These are phyloP conservation scores for Acleris holmiana DNA, from an alignment of 2,888 invertebrate genomes.

Conservation along the genomic window DNA sequence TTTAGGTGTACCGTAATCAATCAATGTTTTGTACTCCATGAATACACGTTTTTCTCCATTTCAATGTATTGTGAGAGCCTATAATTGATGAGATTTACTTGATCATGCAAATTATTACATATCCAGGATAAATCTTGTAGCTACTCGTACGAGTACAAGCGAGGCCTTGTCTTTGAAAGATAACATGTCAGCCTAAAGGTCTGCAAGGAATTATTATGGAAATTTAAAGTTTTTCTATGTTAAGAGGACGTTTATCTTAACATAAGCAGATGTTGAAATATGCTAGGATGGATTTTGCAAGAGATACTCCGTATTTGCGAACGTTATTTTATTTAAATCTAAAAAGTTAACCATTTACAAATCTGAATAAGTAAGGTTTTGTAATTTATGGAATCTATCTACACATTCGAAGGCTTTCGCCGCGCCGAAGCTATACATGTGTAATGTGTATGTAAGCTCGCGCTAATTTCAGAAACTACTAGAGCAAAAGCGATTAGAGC, in stretches of 20 bases:
- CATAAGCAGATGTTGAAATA: not conserved
- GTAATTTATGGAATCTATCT: too few species aligned
- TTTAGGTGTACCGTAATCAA: conserved; percentile 6
- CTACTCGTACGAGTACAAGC: conserved; percentile 4
- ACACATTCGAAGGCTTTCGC: too few species aligned
- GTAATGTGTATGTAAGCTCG: too few species aligned
- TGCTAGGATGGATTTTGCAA: too few species aligned
- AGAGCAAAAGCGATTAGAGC: too few species aligned
- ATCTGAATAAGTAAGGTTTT: too few species aligned
- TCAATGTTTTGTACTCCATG: conserved; percentile 16
- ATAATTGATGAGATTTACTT: conserved; percentile 19
- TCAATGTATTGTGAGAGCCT: conserved; percentile 12
- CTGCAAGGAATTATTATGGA: conserved; percentile 24
- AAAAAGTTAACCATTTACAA: too few species aligned
- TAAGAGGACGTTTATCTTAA: conserved; percentile 2
- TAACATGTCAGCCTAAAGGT: conserved; percentile 7
- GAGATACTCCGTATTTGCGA: too few species aligned
- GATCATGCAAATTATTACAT: conserved; percentile 12
- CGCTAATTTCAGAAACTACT: too few species aligned
- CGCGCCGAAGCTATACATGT: too few species aligned
- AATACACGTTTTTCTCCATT: conserved; percentile 14
- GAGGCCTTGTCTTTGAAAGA: conserved; percentile 20
- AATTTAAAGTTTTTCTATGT: conserved; percentile 29
- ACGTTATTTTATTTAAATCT: too few species aligned
- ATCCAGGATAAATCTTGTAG: conserved; percentile 9